Evolutionary conservation across 2,113 vertebrate genomes (phyloP).

Genomic region (Heterochromis multidens): DNA sequence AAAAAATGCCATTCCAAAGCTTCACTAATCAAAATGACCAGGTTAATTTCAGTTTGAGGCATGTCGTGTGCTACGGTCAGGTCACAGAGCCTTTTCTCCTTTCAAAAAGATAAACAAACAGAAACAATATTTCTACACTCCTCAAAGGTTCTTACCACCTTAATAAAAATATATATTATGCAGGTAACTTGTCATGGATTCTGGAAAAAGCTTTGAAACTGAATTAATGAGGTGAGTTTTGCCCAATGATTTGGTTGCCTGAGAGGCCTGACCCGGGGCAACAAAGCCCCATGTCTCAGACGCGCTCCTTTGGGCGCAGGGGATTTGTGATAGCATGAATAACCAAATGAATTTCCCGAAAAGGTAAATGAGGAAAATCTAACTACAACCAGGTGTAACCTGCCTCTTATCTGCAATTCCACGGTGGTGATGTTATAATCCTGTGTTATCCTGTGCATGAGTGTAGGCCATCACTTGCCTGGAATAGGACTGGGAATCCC

Average conservation of each 20-base stretch:
- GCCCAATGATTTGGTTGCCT: neutral
- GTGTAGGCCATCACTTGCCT: constrained; percentile 9
- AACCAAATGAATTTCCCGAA: neutral
- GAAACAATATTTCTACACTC: neutral
- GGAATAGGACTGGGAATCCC: constrained; percentile 54
- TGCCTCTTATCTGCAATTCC: neutral
- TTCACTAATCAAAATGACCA: neutral
- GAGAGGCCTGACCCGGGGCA: neutral
- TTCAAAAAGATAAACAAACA: neutral
- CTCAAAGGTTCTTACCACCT: neutral
- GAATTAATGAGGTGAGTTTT: neutral
- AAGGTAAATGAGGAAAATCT: neutral
- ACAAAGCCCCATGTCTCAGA: fast-evolving
- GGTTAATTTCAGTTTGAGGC: neutral
- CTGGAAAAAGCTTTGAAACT: neutral
- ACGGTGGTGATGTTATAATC: neutral
- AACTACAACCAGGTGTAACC: neutral
- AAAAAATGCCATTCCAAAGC: neutral
- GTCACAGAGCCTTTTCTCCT: neutral
- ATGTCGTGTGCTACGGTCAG: neutral
- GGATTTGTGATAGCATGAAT: constrained; percentile 50
- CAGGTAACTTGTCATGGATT: neutral
- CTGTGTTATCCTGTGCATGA: constrained; percentile 1
- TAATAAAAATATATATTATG: neutral
- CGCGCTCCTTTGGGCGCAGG: neutral